A percentile compares a stretch with the other conserved stretches of the same genome.
These are phyloP conservation scores for Drosophila truncata DNA, from an alignment of 1,140 invertebrate genomes.

Conservation along the genomic window DNA sequence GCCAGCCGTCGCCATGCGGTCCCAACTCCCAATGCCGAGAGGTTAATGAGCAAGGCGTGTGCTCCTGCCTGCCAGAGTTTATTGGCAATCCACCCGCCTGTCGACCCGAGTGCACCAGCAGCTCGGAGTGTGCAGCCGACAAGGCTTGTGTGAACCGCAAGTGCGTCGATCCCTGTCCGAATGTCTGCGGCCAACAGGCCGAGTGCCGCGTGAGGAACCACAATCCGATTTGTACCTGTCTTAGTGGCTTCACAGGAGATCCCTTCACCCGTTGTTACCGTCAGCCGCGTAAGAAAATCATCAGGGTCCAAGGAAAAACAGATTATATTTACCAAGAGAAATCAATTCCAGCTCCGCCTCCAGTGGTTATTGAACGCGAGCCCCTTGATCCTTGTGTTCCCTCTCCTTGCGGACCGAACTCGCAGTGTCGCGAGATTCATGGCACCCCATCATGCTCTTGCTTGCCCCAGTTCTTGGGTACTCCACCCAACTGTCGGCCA, in stretches of 20 bases:
- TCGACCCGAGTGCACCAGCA: constrained; percentile 90
- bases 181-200: constrained; percentile 91
- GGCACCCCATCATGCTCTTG: constrained; percentile 93
- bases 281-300: constrained; percentile 85
- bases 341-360: constrained; percentile 48
- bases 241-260: constrained; percentile 91
- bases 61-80: constrained; percentile 90
- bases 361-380: constrained; percentile 62
- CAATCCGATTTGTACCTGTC: constrained; percentile 91
- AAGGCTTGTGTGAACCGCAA: constrained; percentile 93
- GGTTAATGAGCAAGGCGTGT: constrained; percentile 89
- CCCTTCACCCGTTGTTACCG: constrained; percentile 86
- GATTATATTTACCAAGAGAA: background rate
- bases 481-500: constrained; percentile 91
- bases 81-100: constrained; percentile 91
- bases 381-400: constrained; percentile 90
- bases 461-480: constrained; percentile 90
- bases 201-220: constrained; percentile 92
- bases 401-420: constrained; percentile 94
- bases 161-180: constrained; percentile 92
- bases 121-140: constrained; percentile 91
- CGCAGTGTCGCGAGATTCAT: constrained; percentile 90
- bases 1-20: constrained; percentile 91
- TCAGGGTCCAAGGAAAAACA: constrained; percentile 41
- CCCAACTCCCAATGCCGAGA: constrained; percentile 88